Evolutionary conservation across 37 sponge, comb jelly and placozoan genomes (phyloP).

Genomic region (Agelas oroides): DNA sequence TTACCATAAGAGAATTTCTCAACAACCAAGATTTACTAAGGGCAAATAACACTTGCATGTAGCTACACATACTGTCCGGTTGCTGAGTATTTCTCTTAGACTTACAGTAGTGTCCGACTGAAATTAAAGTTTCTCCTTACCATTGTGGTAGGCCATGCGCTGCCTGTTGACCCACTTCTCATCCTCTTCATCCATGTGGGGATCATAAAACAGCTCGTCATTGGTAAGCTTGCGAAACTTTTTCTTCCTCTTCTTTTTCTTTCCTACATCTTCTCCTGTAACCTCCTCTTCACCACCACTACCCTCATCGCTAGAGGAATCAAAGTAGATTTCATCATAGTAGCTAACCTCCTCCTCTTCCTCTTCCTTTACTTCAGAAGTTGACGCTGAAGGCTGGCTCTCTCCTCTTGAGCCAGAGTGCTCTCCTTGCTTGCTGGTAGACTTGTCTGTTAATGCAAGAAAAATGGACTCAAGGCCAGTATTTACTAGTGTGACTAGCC

Average conservation of each 20-base stretch:
- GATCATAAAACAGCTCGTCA: slow-evolving; percentile 96
- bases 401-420: neutral
- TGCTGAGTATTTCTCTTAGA: too few relatives aligned
- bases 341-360: slow-evolving; percentile 32
- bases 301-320: slow-evolving; percentile 26
- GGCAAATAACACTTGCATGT: too few relatives aligned
- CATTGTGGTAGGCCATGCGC: slow-evolving; percentile 89
- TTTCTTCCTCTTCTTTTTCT: slow-evolving; percentile 11
- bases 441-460: too few relatives aligned
- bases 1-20: too few relatives aligned
- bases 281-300: slow-evolving; percentile 13
- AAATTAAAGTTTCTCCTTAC: too few relatives aligned
- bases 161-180: slow-evolving; percentile 87
- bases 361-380: neutral
- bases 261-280: neutral
- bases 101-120: too few relatives aligned
- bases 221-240: slow-evolving; percentile 74
- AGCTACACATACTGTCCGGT: too few relatives aligned
- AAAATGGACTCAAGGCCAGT: too few relatives aligned
- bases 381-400: neutral
- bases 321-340: slow-evolving; percentile 89
- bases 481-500: too few relatives aligned
- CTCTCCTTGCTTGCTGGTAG: too few relatives aligned
- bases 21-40: too few relatives aligned
- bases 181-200: slow-evolving; percentile 89